Conservation (phyloP, 2,888 invertebrate genomes). For the Helicoverpa assulta region DNA sequence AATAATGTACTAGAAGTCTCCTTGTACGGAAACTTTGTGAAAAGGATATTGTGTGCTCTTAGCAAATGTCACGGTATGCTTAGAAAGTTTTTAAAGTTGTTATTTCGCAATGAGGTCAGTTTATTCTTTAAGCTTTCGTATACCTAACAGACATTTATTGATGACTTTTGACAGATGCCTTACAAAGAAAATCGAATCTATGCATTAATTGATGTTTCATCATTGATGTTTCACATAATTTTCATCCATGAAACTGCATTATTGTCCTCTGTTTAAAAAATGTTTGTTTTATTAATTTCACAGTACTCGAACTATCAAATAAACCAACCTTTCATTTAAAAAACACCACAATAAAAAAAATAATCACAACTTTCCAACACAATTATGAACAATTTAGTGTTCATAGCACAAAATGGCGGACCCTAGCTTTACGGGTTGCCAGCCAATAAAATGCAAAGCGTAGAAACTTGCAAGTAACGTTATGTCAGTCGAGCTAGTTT, state of each 20-base stretch:
- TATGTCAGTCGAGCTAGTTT: slow-evolving; percentile 54
- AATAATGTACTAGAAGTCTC: slow-evolving; percentile 53
- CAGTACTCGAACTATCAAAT: slow-evolving; percentile 3
- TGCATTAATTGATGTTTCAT: no score
- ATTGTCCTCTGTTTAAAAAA: no score
- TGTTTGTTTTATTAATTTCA: no score
- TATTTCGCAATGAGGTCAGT: not conserved
- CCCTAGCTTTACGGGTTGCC: slow-evolving; percentile 36
- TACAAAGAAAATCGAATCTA: no score
- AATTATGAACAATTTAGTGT: slow-evolving; percentile 33
- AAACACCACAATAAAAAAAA: slow-evolving; percentile 3
- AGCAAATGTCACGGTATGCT: slow-evolving; percentile 19
- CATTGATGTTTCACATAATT: no score
- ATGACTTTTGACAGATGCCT: no score
- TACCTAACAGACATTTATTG: not conserved
- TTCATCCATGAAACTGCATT: no score
- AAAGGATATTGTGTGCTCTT: slow-evolving; percentile 48
- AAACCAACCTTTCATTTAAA: not conserved
- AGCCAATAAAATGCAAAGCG: slow-evolving; percentile 69
- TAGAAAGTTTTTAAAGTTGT: slow-evolving; percentile 8
- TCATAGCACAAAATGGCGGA: slow-evolving; percentile 22
- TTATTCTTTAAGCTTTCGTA: not conserved
- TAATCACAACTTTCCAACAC: slow-evolving; percentile 3
- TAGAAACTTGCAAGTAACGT: slow-evolving; percentile 67
- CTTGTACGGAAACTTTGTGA: slow-evolving; percentile 47